Evolutionary conservation across 2,888 invertebrate genomes (phyloP).

Genomic region (Odontocerum albicorne): DNA sequence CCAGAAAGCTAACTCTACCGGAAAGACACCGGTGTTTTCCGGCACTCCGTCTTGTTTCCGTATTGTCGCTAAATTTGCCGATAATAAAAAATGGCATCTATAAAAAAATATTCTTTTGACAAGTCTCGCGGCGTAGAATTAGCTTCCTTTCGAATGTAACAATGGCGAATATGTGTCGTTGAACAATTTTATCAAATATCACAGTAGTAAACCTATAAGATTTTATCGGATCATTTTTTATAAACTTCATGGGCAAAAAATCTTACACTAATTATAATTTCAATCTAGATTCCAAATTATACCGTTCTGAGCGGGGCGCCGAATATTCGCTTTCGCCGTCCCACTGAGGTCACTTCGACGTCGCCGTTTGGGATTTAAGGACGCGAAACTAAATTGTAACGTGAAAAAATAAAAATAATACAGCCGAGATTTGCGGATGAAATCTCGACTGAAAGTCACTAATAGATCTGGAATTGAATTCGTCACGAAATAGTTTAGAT

Average conservation of each 20-base stretch:
- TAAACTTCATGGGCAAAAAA: constrained; percentile 22
- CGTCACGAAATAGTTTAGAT: no score
- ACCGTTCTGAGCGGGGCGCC: constrained; percentile 21
- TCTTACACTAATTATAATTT: constrained; percentile 22
- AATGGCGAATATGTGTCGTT: constrained; percentile 8
- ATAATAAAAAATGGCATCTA: constrained; percentile 11
- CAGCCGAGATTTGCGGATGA: no score
- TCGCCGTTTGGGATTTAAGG: no score
- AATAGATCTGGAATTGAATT: no score
- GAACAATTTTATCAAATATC: constrained; percentile 34
- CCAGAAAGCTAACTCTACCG: constrained; percentile 11
- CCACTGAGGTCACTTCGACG: no score
- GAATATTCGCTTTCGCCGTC: no score
- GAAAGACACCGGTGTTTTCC: constrained; percentile 1
- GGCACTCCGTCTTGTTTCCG: background rate
- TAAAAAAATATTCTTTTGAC: constrained; percentile 12
- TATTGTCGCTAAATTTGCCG: constrained; percentile 4
- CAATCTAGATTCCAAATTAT: constrained; percentile 10
- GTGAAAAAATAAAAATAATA: no score
- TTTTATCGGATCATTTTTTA: constrained; percentile 14
- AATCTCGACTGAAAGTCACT: no score
- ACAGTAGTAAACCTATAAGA: constrained; percentile 27
- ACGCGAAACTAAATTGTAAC: no score
- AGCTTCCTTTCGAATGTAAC: constrained; percentile 18
- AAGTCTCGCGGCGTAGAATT: constrained; percentile 6